A percentile compares a stretch with the other conserved stretches of the same genome.
phyloP scores from a whole-genome alignment of 2,888 invertebrate genomes.

The Eubasilissa splendida region DNA sequence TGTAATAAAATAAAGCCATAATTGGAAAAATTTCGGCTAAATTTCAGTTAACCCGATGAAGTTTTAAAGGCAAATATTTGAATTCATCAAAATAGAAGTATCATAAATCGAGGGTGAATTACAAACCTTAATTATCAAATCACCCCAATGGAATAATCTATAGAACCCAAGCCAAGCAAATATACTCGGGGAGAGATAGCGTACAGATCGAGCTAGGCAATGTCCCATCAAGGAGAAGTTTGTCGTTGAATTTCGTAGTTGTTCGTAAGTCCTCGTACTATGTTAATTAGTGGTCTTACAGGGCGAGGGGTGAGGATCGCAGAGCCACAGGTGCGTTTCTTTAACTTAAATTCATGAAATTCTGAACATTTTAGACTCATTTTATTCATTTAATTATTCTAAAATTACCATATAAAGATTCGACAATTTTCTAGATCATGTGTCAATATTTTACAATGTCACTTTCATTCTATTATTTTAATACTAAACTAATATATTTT shows the following conservation, averaged over 20 bases:
- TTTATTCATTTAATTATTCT: too few species aligned
- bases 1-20: too few species aligned
- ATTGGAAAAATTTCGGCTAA: too few species aligned
- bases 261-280: slow-evolving; percentile 9
- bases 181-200: slow-evolving; percentile 34
- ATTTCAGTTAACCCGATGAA: background rate
- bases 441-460: too few species aligned
- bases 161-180: slow-evolving; percentile 25
- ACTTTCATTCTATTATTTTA: too few species aligned
- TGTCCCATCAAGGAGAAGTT: slow-evolving; percentile 28
- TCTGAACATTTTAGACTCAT: too few species aligned
- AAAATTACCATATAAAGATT: too few species aligned
- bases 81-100: slow-evolving; percentile 15
- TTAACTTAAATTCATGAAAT: too few species aligned
- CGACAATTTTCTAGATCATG: too few species aligned
- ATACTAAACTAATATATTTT: too few species aligned
- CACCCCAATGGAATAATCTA: slow-evolving; percentile 36
- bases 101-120: slow-evolving; percentile 22
- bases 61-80: background rate
- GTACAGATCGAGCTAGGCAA: slow-evolving; percentile 4
- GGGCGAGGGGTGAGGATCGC: background rate
- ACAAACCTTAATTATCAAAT: slow-evolving; percentile 26
- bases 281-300: slow-evolving; percentile 16
- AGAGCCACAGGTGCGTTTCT: slow-evolving; percentile 14
- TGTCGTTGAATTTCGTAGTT: background rate